Evolutionary conservation across 2,113 vertebrate species (phyloP).

Genomic region (Tautogolabrus adspersus): DNA sequence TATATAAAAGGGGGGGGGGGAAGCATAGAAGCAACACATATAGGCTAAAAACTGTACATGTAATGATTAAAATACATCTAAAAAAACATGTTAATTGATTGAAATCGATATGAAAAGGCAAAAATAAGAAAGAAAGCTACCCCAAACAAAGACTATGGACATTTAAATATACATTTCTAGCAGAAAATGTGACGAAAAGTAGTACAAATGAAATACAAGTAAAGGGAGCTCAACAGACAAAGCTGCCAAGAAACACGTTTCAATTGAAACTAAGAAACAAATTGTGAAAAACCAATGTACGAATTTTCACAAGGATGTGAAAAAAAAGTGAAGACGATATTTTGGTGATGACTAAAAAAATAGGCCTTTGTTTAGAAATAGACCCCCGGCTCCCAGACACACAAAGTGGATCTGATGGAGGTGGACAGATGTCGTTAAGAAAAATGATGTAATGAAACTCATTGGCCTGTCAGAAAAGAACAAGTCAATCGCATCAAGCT

Average conservation of each 20-base stretch:
- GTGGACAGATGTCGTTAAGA: neutral
- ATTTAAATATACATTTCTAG: slow-evolving; percentile 69
- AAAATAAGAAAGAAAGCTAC: neutral
- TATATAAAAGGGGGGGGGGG: neutral
- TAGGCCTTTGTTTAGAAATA: neutral
- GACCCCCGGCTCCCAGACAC: slow-evolving; percentile 2
- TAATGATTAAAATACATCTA: slow-evolving; percentile 43
- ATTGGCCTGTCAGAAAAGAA: neutral
- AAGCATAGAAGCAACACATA: neutral
- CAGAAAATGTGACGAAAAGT: slow-evolving; percentile 48
- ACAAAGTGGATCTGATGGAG: neutral
- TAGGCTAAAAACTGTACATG: slow-evolving; percentile 58
- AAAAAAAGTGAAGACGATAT: slow-evolving; percentile 8
- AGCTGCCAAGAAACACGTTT: slow-evolving; percentile 78
- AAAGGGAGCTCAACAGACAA: slow-evolving; percentile 59
- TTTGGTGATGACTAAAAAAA: slow-evolving; percentile 21
- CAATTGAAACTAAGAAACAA: slow-evolving; percentile 75
- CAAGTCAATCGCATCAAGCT: neutral
- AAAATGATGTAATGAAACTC: neutral
- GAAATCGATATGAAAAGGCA: slow-evolving; percentile 23
- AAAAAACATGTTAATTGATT: slow-evolving; percentile 28
- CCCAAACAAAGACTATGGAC: slow-evolving; percentile 43
- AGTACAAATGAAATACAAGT: slow-evolving; percentile 36
- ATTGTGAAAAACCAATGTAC: slow-evolving; percentile 38
- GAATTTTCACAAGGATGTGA: slow-evolving; percentile 46